phyloP scores from a whole-genome alignment of 1,140 invertebrate genomes.

The Teleogryllus occipitalis region DNA sequence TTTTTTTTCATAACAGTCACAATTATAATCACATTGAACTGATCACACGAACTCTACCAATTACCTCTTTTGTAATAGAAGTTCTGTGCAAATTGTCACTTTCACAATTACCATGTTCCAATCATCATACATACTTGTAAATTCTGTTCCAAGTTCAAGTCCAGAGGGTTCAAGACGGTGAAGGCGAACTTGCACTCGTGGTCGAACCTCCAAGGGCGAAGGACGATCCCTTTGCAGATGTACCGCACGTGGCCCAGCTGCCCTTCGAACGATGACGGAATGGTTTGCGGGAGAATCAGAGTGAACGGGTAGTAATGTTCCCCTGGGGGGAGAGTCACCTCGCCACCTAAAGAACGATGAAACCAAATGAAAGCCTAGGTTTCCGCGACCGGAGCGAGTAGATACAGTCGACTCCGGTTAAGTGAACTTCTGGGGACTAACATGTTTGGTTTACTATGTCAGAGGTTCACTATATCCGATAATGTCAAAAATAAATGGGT shows the following conservation, averaged over 20 bases:
- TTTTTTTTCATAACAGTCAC: too few species aligned
- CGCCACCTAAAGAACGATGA: not conserved
- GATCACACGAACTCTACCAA: not conserved
- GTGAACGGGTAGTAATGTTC: constrained; percentile 41
- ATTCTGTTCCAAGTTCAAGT: constrained; percentile 13
- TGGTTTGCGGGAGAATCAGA: constrained; percentile 40
- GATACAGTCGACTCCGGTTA: too few species aligned
- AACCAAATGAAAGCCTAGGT: not conserved
- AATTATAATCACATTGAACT: too few species aligned
- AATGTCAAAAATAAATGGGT: too few species aligned
- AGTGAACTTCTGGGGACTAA: too few species aligned
- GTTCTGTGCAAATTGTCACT: too few species aligned
- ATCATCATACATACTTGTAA: too few species aligned
- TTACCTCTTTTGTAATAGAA: not conserved
- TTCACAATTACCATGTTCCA: too few species aligned
- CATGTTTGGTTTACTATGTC: too few species aligned
- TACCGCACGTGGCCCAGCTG: constrained; percentile 44
- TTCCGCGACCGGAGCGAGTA: too few species aligned
- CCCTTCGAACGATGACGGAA: constrained; percentile 48
- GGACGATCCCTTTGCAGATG: constrained; percentile 45
- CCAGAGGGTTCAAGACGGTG: constrained; percentile 33
- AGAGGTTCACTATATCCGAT: too few species aligned
- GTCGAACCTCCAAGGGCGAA: constrained; percentile 46
- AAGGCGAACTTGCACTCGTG: constrained; percentile 42
- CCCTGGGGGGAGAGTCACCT: constrained; percentile 31